Conservation (phyloP, 2,797 vertebrate species). For the Cottoperca gobio region DNA sequence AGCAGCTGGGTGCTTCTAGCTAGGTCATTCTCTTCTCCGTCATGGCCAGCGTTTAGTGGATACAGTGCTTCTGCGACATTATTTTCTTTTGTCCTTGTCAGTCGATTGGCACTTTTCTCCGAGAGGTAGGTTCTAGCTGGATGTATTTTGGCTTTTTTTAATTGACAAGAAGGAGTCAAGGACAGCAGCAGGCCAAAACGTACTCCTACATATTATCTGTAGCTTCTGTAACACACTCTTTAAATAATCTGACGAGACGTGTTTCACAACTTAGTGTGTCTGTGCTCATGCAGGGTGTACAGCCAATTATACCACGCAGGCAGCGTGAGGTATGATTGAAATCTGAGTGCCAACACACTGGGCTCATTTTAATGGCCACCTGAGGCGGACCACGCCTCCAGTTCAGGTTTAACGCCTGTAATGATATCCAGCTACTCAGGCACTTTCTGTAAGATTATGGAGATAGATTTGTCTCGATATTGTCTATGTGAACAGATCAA, state of each 20-base stretch:
- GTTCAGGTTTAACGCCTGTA: constrained; percentile 25
- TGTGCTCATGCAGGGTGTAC: constrained; percentile 11
- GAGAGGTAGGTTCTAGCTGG: constrained; percentile 50
- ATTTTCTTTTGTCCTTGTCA: constrained; percentile 69
- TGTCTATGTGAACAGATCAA: too few species aligned
- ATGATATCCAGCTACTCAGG: constrained; percentile 22
- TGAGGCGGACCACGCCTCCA: constrained; percentile 28
- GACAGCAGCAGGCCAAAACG: constrained; percentile 28
- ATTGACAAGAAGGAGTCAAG: constrained; percentile 31
- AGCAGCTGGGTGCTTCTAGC: constrained; percentile 58
- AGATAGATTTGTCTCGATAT: too few species aligned
- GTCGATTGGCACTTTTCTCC: constrained; percentile 57
- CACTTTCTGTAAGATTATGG: constrained; percentile 39
- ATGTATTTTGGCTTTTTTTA: constrained; percentile 1
- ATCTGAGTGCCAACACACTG: constrained; percentile 39
- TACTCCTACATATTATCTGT: background rate
- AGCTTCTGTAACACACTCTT: constrained; percentile 5
- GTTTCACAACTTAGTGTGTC: constrained; percentile 9
- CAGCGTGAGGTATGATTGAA: constrained; percentile 26
- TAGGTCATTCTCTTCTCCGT: constrained; percentile 56
- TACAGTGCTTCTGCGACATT: constrained; percentile 61
- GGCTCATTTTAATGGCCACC: constrained; percentile 59
- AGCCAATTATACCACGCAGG: constrained; percentile 52
- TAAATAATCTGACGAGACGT: constrained; percentile 9
- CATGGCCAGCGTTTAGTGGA: constrained; percentile 66